Conservation (phyloP, 2,113 vertebrate genomes). For the Psilopsiagon aurifrons region DNA sequence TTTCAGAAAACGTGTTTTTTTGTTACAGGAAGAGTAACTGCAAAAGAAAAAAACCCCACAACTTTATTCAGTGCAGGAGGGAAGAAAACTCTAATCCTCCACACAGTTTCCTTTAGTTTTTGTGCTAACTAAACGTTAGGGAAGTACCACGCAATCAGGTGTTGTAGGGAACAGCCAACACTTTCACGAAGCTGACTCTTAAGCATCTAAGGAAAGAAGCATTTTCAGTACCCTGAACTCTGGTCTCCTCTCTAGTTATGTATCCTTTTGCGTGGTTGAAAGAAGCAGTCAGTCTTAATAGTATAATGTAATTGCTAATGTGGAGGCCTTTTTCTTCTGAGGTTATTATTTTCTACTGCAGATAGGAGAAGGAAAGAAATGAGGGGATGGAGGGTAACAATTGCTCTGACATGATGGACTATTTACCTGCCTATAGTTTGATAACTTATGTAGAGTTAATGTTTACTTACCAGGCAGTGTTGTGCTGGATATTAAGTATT, state of each 20-base stretch:
- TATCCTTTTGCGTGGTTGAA: not conserved
- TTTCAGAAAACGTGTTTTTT: not conserved
- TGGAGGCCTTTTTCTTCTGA: not conserved
- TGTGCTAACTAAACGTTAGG: not conserved
- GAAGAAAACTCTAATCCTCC: not conserved
- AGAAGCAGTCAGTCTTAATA: not conserved
- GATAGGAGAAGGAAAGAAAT: not conserved
- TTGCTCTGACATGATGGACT: not conserved
- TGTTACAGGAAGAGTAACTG: not conserved
- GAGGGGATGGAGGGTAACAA: not conserved
- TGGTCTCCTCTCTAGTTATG: not conserved
- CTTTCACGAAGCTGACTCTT: not conserved
- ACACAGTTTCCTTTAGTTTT: not conserved
- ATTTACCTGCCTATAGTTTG: not conserved
- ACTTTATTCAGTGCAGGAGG: not conserved
- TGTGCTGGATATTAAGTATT: not conserved
- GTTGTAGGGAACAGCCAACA: not conserved
- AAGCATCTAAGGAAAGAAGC: not conserved
- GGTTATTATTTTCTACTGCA: not conserved
- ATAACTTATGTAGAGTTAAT: not conserved
- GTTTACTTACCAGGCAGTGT: not conserved
- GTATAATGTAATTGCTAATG: not conserved
- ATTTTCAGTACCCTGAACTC: not conserved
- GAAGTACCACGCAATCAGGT: not conserved
- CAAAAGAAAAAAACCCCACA: not conserved